Evolutionary conservation across 2,888 invertebrate species (phyloP).

Genomic region (Choristoneura rosaceana): DNA sequence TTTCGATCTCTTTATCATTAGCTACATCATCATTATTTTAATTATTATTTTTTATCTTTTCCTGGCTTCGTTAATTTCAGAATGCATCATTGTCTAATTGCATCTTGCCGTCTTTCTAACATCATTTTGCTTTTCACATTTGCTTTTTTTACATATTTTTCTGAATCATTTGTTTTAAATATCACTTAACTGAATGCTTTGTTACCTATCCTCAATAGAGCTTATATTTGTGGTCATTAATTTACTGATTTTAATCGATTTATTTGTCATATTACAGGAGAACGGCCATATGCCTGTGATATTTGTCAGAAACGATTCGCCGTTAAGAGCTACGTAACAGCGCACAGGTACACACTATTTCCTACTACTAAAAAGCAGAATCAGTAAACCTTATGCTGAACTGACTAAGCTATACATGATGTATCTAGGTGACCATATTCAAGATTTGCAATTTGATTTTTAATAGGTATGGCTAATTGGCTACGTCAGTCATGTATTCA

Average conservation of each 20-base stretch:
- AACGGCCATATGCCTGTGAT: slow-evolving; percentile 91
- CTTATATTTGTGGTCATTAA: neutral
- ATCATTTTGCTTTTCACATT: slow-evolving; percentile 66
- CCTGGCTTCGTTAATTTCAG: slow-evolving; percentile 77
- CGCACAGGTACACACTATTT: slow-evolving; percentile 85
- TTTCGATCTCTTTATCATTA: slow-evolving; percentile 60
- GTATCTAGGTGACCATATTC: too few species aligned
- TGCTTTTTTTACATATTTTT: slow-evolving; percentile 58
- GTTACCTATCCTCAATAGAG: slow-evolving; percentile 29
- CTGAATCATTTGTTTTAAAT: slow-evolving; percentile 46
- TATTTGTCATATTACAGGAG: slow-evolving; percentile 80
- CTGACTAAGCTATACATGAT: too few species aligned
- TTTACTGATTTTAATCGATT: slow-evolving; percentile 16
- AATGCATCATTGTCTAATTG: slow-evolving; percentile 75
- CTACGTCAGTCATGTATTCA: too few species aligned
- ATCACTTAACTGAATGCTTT: slow-evolving; percentile 40
- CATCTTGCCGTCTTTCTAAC: slow-evolving; percentile 85
- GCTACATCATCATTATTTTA: slow-evolving; percentile 75
- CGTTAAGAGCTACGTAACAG: slow-evolving; percentile 92
- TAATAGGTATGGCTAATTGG: too few species aligned
- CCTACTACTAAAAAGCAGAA: neutral
- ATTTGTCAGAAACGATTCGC: slow-evolving; percentile 92
- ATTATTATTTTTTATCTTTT: slow-evolving; percentile 70
- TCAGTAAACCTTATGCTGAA: too few species aligned
- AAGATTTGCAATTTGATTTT: too few species aligned